Evolutionary conservation across 2,113 vertebrate genomes (phyloP), one percentile per base, ranked within the genome.

Genomic region (Caranx melampygus): DNA sequence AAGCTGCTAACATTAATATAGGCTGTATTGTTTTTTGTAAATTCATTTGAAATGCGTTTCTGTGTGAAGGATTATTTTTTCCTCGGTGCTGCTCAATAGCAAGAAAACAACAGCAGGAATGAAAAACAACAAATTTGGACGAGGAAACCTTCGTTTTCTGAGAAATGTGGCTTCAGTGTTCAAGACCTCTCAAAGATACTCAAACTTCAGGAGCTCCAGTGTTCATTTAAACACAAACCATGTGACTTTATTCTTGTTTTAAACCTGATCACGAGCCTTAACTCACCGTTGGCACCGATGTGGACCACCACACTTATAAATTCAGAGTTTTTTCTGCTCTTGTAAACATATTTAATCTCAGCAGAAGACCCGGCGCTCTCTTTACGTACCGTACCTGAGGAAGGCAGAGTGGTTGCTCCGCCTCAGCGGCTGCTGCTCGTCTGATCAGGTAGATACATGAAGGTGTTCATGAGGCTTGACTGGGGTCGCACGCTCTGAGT

Each of bases 361-460:
- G 52, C 34, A 40, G 51, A 21, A 35, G 21, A 51, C 18, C n/a
- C 35, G n/a, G 33, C 44, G 59, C 71, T 54, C 33, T 21, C 33
- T 62, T 62, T 20, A 47, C 40, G 54, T 49, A 67, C 45, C 14
- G 47, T 42, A 76, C 18, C 65, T 72, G 34, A 57, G 49, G 44
- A 49, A 71, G 52, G 44, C n/a, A 62, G 71, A 44, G 45, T 55
- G 35, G 35, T 33, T 33, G n/a, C 54, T 78, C 3, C 77, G 87
- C 89, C 81, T 81, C 81, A 79, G 59, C 68, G 80, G 75, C 66
- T 76, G 31, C 83, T 66, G 12, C 67, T 88, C 78, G 55, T 82
- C 76, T 78, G 72, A 87, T 88, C 84, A 90, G 66, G 84, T 61
- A 81, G 89, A 89, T 83, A 72, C 76, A 88, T 75, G 74, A 73